These are phyloP conservation scores for Ianthella basta DNA, from an alignment of 37 sponge, comb jelly and placozoan species.

Conservation along the genomic window DNA sequence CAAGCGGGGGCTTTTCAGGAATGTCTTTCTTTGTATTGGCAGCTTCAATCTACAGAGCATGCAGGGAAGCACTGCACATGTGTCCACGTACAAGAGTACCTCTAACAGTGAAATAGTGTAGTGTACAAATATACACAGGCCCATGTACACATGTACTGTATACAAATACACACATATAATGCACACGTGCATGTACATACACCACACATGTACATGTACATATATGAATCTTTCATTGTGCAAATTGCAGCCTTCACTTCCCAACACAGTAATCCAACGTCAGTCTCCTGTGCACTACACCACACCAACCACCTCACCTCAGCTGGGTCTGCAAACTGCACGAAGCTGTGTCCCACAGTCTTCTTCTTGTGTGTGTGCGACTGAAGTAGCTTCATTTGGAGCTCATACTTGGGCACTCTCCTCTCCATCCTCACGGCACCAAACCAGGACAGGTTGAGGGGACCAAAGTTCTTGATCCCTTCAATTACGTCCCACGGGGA, in stretches of 20 bases:
- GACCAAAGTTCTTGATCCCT: conserved; percentile 78
- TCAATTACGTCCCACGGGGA: conserved; percentile 90
- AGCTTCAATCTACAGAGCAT: background rate
- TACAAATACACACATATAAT: background rate
- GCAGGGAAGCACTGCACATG: background rate
- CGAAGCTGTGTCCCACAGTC: background rate
- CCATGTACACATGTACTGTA: background rate
- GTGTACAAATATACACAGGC: background rate
- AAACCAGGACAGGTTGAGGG: conserved; percentile 79
- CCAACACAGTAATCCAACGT: background rate
- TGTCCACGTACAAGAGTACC: background rate
- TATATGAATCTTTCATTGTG: too few relatives aligned
- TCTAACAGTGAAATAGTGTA: background rate
- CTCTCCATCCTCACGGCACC: conserved; percentile 84
- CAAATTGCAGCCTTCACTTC: too few relatives aligned
- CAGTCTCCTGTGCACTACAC: too few relatives aligned
- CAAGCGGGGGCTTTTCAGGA: too few relatives aligned
- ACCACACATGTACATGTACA: conserved; percentile 36
- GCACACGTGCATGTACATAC: conserved; percentile 14
- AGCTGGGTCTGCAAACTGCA: conserved; percentile 19
- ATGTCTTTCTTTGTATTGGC: background rate
- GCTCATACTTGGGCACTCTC: conserved; percentile 75
- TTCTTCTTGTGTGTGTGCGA: conserved; percentile 76
- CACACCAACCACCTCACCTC: background rate
- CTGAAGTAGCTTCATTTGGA: conserved; percentile 57